Evolutionary conservation across 2,797 vertebrate species (phyloP), one percentile per base, ranked within the genome.

Genomic region (Nannoperca australis): DNA sequence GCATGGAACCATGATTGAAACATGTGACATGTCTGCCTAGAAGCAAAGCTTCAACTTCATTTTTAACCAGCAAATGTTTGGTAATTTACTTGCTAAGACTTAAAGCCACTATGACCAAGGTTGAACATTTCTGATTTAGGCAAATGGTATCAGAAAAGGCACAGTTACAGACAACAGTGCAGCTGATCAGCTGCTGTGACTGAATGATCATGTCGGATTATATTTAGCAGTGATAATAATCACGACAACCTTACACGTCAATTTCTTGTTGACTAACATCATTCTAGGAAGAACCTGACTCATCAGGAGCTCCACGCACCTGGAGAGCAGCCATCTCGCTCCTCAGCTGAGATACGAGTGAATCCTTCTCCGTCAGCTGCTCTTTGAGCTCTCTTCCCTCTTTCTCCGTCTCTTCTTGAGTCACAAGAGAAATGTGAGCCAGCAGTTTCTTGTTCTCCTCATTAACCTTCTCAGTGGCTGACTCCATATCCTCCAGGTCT

Each of bases 401-500:
- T 50, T 90, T 87, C 64, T 88, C 70, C 78, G 81, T 64, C 51
- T 91, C 90, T 83, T 96, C 92, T 78, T 87, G 85, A 61, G 72
- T 63, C 78, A 92, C 85, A 69, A 94, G 76, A 59, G 95, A 93
- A 80, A 96, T 66, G 17, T 92, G 90, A 81, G 82, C 70, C 76
- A 94, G 80, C 71, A 97, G 93, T 68, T 87, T 92, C 76, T 95
- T 93, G 91, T 97, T 97, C 93, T 98, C 97, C 61, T 64, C 88
- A 12, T 76, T 91, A 24, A 92, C 79, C 92, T 96, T 97, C 81
- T 96, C 96, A 90, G 93, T 95, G 75, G 90, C 89, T 22, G 79
- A 83, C 83, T 95, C 97, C 91, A 97, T 94, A 27, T 97, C 95
- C 40, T 94, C 85, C 79, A 98, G 92, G 81, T 98, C 96, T 68